These are phyloP conservation scores for Tachyglossus aculeatus DNA, from an alignment of 2,797 vertebrate species.

Conservation along the genomic window DNA sequence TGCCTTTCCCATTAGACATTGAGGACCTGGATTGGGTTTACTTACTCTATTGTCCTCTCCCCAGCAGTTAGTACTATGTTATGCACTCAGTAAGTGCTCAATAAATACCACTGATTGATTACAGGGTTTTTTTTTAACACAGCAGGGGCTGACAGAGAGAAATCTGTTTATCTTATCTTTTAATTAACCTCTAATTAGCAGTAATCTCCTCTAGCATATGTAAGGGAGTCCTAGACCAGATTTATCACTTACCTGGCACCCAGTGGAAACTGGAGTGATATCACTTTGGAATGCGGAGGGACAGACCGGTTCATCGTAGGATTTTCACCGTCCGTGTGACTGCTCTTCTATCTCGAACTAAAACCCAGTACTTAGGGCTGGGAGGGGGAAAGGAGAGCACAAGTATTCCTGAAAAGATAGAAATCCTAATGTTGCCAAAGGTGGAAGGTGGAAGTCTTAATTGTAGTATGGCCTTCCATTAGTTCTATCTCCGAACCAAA, in stretches of 20 bases:
- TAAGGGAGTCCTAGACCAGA: neutral
- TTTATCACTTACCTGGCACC: neutral
- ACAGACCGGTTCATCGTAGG: too few relatives aligned
- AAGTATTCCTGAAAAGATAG: neutral
- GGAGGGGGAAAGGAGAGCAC: neutral
- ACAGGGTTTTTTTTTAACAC: too few relatives aligned
- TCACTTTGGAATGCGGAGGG: too few relatives aligned
- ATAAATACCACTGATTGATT: constrained; percentile 18
- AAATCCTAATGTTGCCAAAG: constrained; percentile 1
- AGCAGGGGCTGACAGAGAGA: too few relatives aligned
- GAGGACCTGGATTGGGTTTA: too few relatives aligned
- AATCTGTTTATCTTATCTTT: constrained; percentile 16
- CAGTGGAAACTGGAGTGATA: too few relatives aligned
- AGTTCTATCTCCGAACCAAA: too few relatives aligned
- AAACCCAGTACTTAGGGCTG: constrained; percentile 1
- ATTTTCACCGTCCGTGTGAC: too few relatives aligned
- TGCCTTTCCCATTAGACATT: too few relatives aligned
- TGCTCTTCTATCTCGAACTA: constrained; percentile 1
- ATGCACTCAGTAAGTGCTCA: too few relatives aligned
- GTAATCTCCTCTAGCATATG: neutral
- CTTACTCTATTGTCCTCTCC: too few relatives aligned
- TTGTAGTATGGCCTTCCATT: neutral
- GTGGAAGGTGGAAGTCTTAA: constrained; percentile 6
- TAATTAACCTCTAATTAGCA: neutral
- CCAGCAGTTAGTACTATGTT: too few relatives aligned